These are phyloP conservation scores for Falco cherrug DNA, from an alignment of 2,797 vertebrate genomes.

Conservation along the genomic window DNA sequence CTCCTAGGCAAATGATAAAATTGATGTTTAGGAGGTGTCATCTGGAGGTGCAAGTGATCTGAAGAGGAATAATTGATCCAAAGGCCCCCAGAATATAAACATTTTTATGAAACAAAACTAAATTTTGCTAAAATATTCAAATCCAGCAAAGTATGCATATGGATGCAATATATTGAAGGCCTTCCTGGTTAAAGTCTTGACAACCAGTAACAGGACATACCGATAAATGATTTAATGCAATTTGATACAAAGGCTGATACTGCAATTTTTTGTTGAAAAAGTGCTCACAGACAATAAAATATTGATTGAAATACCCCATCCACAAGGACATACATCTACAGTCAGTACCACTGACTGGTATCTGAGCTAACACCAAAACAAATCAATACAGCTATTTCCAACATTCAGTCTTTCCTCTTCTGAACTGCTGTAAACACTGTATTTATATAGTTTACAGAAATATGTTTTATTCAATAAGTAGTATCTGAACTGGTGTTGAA, in stretches of 20 bases:
- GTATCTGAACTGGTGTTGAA: not conserved
- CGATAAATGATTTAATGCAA: not conserved
- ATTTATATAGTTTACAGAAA: not conserved
- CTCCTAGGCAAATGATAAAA: not conserved
- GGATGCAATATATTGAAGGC: not conserved
- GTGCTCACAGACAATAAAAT: not conserved
- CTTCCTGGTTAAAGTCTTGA: not conserved
- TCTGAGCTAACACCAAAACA: not conserved
- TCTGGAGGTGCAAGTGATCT: not conserved
- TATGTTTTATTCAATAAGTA: not conserved
- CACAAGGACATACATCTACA: not conserved
- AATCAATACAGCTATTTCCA: not conserved
- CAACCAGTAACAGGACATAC: not conserved
- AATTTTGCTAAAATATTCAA: not conserved
- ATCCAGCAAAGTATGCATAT: not conserved
- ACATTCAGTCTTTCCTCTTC: not conserved
- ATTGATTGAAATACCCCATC: not conserved
- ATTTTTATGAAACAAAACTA: not conserved
- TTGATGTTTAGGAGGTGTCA: not conserved
- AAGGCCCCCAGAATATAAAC: not conserved
- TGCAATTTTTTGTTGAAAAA: not conserved
- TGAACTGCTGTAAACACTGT: not conserved
- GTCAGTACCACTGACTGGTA: not conserved
- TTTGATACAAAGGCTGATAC: not conserved
- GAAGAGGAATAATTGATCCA: not conserved